Conservation (phyloP, 2,113 vertebrate species). For the Orientallactaga bullata region DNA sequence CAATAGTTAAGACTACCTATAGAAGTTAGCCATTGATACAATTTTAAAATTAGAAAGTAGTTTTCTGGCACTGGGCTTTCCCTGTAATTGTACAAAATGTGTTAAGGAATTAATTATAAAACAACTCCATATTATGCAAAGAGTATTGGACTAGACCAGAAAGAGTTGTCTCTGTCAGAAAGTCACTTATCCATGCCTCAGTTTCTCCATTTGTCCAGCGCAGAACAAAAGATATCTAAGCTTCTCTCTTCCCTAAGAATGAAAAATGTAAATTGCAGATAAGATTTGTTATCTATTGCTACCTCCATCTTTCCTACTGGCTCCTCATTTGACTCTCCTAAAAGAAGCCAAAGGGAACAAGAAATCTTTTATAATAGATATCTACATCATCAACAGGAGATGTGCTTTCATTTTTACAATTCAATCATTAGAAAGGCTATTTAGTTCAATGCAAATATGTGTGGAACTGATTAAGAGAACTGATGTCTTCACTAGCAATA, state of each 20-base stretch:
- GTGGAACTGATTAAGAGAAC: slow-evolving; percentile 43
- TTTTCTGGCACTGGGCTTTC: slow-evolving; percentile 24
- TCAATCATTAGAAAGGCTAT: slow-evolving; percentile 11
- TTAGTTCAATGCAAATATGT: slow-evolving; percentile 47
- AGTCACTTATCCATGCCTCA: neutral
- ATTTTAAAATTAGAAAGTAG: slow-evolving; percentile 20
- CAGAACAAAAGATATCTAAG: neutral
- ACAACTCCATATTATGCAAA: neutral
- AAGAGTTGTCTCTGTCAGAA: neutral
- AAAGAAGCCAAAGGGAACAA: neutral
- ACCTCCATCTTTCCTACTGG: neutral
- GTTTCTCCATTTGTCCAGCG: neutral
- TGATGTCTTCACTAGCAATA: slow-evolving; percentile 63
- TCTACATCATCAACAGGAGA: slow-evolving; percentile 4
- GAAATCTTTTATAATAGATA: slow-evolving; percentile 55
- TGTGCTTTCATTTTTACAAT: slow-evolving; percentile 35
- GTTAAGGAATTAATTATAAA: slow-evolving; percentile 28
- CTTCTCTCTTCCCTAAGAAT: neutral
- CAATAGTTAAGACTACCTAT: neutral
- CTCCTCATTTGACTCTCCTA: neutral
- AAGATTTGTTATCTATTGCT: neutral
- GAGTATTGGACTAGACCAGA: neutral
- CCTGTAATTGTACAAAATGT: neutral
- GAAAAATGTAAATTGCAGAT: neutral
- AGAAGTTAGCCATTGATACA: neutral